Conservation (phyloP, 1,140 invertebrate genomes). For the Varroa destructor region DNA sequence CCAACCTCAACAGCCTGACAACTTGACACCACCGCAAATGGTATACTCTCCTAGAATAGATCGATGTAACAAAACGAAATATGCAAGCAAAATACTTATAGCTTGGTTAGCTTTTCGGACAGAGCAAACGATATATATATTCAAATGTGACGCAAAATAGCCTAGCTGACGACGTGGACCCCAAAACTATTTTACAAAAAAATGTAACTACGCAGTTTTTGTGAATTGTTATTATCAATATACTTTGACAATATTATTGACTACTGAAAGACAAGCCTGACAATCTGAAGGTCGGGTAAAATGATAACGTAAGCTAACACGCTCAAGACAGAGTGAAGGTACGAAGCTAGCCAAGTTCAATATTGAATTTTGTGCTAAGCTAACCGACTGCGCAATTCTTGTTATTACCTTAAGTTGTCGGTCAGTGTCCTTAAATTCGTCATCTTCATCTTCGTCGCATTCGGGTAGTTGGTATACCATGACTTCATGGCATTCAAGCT, state of each 20-base stretch:
- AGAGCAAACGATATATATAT: background rate
- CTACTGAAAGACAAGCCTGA: too few relatives aligned
- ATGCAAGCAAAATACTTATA: background rate
- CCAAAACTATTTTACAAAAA: background rate
- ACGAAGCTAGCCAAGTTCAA: too few relatives aligned
- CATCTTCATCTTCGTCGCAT: conserved; percentile 82
- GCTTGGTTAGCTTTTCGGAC: background rate
- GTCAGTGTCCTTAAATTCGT: conserved; percentile 81
- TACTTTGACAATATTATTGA: too few relatives aligned
- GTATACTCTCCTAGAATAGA: conserved; percentile 54
- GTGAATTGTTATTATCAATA: background rate
- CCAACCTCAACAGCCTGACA: conserved; percentile 83
- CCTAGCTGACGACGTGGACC: background rate
- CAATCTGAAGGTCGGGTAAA: too few relatives aligned
- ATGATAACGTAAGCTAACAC: background rate
- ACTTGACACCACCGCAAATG: conserved; percentile 91
- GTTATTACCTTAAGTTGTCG: conserved; percentile 55
- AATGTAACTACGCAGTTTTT: background rate
- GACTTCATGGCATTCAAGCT: conserved; percentile 49
- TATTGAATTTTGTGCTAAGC: too few relatives aligned
- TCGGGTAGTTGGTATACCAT: conserved; percentile 91
- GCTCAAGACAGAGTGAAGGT: too few relatives aligned
- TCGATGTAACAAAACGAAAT: too few relatives aligned
- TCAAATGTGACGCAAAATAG: background rate
- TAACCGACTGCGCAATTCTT: too few relatives aligned